A percentile compares a stretch with the other conserved stretches of the same genome.
phyloP scores from a whole-genome alignment of 92 coral and sea anemone genomes.

The Pocillopora grandis region DNA sequence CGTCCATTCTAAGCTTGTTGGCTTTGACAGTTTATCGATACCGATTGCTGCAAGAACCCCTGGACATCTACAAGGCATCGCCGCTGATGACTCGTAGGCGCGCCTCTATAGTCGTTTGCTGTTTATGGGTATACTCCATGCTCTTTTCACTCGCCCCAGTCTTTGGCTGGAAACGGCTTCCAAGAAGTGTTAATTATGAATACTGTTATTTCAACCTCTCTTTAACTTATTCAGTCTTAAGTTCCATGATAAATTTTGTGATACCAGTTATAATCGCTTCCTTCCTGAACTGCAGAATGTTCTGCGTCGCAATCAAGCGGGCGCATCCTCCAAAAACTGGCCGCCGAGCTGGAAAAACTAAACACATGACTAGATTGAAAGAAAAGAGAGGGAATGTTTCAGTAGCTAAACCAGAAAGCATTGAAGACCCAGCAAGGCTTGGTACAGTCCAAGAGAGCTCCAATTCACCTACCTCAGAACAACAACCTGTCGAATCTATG shows the following conservation, averaged over 20 bases:
- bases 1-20: constrained; percentile 62
- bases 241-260: constrained; percentile 73
- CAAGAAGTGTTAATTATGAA: constrained; percentile 12
- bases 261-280: constrained; percentile 66
- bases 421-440: no score
- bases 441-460: no score
- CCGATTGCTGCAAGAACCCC: constrained; percentile 59
- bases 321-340: not conserved
- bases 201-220: constrained; percentile 64
- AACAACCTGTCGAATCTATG: not conserved
- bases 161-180: constrained; percentile 67
- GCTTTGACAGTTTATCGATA: constrained; percentile 68
- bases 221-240: constrained; percentile 52
- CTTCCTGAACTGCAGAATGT: constrained; percentile 63
- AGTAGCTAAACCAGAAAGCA: no score
- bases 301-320: constrained; percentile 29
- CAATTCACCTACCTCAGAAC: not conserved
- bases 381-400: no score
- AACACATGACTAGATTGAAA: no score
- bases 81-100: constrained; percentile 70
- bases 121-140: constrained; percentile 71
- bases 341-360: no score
- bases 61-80: constrained; percentile 56
- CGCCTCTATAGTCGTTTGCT: constrained; percentile 36
- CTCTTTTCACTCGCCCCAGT: constrained; percentile 71